These are phyloP conservation scores for Toxotes lorentzi DNA, from an alignment of 2,797 vertebrate species.

Conservation along the genomic window DNA sequence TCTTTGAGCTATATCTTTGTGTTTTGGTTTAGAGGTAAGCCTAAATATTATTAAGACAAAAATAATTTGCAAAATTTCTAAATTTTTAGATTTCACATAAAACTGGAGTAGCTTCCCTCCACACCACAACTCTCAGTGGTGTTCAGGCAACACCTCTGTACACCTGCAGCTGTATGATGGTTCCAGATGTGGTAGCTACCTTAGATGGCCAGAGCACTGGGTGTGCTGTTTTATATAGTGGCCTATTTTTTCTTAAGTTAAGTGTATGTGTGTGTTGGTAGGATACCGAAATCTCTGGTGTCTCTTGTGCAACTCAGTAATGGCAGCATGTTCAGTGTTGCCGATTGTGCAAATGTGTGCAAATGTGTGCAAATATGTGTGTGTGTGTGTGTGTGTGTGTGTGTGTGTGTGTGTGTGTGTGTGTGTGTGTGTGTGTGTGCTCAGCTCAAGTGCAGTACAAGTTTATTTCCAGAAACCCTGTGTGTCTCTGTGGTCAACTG, in stretches of 20 bases:
- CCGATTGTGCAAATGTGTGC: conserved; percentile 54
- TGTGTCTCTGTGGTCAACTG: conserved; percentile 38
- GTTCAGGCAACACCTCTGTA: not conserved
- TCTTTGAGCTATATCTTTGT: conserved; percentile 14
- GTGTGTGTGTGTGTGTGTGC: not conserved
- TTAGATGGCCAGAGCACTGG: not conserved
- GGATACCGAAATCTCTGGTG: conserved; percentile 5
- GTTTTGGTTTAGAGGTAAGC: conserved; percentile 1
- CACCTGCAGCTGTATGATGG: not conserved
- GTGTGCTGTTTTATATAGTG: not conserved
- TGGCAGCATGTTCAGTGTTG: conserved; percentile 31
- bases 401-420: conserved; percentile 12
- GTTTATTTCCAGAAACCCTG: conserved; percentile 28
- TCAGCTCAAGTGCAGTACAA: conserved; percentile 46
- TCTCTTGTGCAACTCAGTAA: conserved; percentile 7
- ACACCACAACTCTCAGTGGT: not conserved
- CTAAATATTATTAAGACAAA: not conserved
- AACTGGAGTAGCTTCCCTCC: not conserved
- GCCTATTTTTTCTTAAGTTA: not conserved
- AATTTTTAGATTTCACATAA: not conserved
- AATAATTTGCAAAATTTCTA: not conserved
- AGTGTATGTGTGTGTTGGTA: conserved; percentile 18
- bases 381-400: conserved; percentile 14
- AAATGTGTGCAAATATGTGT: conserved; percentile 26
- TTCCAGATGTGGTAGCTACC: conserved; percentile 32